phyloP scores from a whole-genome alignment of 2,113 vertebrate species.

The Rhipidura dahli region DNA sequence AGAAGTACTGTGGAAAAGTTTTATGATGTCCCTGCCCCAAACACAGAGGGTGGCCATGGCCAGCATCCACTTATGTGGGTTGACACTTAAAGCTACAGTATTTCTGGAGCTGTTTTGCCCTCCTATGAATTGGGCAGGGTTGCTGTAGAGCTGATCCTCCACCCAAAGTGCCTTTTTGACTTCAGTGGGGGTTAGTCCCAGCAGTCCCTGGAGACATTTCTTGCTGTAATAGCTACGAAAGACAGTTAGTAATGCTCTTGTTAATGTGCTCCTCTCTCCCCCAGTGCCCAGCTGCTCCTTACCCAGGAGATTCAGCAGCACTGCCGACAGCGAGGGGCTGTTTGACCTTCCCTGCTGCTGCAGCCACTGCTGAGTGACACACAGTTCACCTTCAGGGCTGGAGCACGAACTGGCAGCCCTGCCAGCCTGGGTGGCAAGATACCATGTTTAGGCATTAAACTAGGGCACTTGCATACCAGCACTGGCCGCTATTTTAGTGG shows the following conservation, averaged over 20 bases:
- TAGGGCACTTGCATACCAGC: slow-evolving; percentile 56
- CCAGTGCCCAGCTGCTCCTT: not conserved
- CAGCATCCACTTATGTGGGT: not conserved
- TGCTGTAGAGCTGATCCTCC: not conserved
- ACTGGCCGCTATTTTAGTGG: slow-evolving; percentile 58
- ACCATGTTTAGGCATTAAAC: slow-evolving; percentile 64
- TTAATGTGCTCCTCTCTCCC: not conserved
- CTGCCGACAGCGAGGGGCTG: not conserved
- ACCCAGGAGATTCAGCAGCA: not conserved
- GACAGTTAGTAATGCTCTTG: fast-evolving
- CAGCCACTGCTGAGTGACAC: slow-evolving; percentile 14
- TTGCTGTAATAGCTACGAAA: not conserved
- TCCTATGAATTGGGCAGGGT: not conserved
- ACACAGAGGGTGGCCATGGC: not conserved
- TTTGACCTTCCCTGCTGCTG: slow-evolving; percentile 6
- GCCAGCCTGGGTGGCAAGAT: slow-evolving; percentile 55
- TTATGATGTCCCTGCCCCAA: not conserved
- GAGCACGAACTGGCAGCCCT: slow-evolving; percentile 30
- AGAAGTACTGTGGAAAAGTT: not conserved
- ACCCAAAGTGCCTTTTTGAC: not conserved
- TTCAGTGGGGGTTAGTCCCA: not conserved
- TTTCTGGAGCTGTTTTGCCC: not conserved
- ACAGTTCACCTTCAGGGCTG: slow-evolving; percentile 58
- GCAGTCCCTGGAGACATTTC: not conserved
- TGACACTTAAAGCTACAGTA: not conserved